A percentile compares a stretch with the other conserved stretches of the same genome.
Conservation (phyloP, 2,113 vertebrate genomes). For the Epinephelus lanceolatus region DNA sequence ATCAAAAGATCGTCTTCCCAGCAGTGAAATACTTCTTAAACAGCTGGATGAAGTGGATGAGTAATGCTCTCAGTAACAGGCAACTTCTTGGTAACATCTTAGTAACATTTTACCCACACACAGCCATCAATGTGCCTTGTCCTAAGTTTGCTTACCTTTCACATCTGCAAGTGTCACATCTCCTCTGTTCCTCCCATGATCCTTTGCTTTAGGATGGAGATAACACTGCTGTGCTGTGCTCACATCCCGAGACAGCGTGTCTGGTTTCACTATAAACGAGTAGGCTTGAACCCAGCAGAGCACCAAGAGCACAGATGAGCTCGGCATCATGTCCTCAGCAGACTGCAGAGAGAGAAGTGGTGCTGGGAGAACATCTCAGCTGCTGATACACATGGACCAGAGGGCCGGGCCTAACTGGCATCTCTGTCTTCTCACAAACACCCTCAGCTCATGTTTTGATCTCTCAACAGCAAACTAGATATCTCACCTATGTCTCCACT, state of each 20-base stretch:
- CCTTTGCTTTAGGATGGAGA: constrained; percentile 19
- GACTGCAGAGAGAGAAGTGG: constrained; percentile 8
- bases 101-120: neutral
- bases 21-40: too few relatives aligned
- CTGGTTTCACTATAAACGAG: neutral
- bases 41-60: too few relatives aligned
- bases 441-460: constrained; percentile 14
- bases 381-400: constrained; percentile 12
- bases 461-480: constrained; percentile 45
- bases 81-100: neutral
- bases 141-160: constrained; percentile 23
- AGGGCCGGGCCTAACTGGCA: constrained; percentile 36
- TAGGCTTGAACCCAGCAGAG: constrained; percentile 20
- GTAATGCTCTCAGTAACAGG: neutral
- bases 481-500: constrained; percentile 41
- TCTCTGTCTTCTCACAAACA: constrained; percentile 24
- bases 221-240: neutral
- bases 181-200: constrained; percentile 26
- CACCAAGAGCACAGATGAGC: constrained; percentile 9
- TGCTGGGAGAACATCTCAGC: constrained; percentile 15
- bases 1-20: too few relatives aligned
- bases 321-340: constrained; percentile 13
- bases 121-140: neutral
- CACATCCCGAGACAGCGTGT: neutral
- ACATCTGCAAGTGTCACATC: neutral